phyloP scores from a whole-genome alignment of 1,140 invertebrate species.

The Pseudomyrmex pallidus region DNA sequence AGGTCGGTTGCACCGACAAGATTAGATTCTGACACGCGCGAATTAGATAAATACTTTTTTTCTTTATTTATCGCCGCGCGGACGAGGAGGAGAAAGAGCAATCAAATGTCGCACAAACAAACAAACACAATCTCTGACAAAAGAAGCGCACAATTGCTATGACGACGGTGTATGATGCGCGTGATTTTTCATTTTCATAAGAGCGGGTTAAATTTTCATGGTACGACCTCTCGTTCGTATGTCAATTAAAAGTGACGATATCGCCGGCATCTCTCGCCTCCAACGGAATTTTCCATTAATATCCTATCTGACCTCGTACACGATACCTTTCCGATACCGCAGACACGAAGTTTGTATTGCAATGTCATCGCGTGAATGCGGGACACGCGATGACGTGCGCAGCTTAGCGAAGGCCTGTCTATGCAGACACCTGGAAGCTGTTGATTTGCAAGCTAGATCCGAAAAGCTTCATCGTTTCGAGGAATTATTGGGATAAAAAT shows the following conservation, averaged over 20 bases:
- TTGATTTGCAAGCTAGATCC: not conserved
- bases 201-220: not conserved
- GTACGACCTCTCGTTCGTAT: not conserved
- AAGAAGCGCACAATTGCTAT: too few relatives aligned
- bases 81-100: not conserved
- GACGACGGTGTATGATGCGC: not conserved
- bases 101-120: not conserved
- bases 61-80: not conserved
- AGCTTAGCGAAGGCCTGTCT: not conserved
- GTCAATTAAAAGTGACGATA: conserved; percentile 53
- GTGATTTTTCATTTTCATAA: not conserved
- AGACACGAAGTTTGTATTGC: conserved; percentile 62
- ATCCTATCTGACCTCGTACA: conserved; percentile 64
- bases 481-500: too few relatives aligned
- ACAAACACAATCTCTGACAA: too few relatives aligned
- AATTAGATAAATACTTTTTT: conserved; percentile 15
- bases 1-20: not conserved
- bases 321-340: conserved; percentile 45
- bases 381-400: conserved; percentile 37
- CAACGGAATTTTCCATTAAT: conserved; percentile 69
- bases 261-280: conserved; percentile 53
- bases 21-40: not conserved
- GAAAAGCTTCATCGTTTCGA: conserved; percentile 2
- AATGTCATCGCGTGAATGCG: conserved; percentile 44
- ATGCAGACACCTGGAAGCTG: not conserved